Evolutionary conservation across 1,140 invertebrate genomes (phyloP).

Genomic region (Uloborus diversus): DNA sequence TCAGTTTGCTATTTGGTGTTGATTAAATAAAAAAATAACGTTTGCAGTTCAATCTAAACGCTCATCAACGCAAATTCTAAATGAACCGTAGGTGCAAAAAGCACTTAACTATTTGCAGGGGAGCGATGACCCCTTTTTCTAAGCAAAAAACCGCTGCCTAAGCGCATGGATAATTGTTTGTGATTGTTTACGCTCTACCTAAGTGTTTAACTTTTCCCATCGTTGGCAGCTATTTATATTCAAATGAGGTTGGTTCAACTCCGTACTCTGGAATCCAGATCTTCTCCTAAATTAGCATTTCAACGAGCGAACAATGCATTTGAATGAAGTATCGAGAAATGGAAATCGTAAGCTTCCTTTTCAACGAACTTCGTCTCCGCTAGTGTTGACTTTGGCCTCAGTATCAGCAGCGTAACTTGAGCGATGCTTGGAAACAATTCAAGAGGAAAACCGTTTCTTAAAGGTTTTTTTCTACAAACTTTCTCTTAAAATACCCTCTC

Average conservation of each 20-base stretch:
- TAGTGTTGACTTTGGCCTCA: background rate
- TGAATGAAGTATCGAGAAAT: no score
- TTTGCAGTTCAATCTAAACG: no score
- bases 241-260: background rate
- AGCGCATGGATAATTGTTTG: no score
- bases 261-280: background rate
- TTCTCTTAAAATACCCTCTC: conserved; percentile 21
- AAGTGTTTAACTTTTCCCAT: background rate
- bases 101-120: no score
- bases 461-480: background rate
- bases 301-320: background rate
- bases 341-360: no score
- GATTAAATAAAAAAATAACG: no score
- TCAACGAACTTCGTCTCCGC: background rate
- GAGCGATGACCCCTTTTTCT: no score
- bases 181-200: background rate
- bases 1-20: no score
- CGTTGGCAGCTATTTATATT: background rate
- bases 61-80: no score
- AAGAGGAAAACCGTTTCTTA: conserved; percentile 9
- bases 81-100: no score
- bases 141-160: no score
- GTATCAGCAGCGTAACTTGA: background rate
- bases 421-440: conserved; percentile 40
- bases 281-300: background rate